These are phyloP conservation scores for Patella ulyssiponensis DNA, from an alignment of 2,888 invertebrate genomes.

Conservation along the genomic window DNA sequence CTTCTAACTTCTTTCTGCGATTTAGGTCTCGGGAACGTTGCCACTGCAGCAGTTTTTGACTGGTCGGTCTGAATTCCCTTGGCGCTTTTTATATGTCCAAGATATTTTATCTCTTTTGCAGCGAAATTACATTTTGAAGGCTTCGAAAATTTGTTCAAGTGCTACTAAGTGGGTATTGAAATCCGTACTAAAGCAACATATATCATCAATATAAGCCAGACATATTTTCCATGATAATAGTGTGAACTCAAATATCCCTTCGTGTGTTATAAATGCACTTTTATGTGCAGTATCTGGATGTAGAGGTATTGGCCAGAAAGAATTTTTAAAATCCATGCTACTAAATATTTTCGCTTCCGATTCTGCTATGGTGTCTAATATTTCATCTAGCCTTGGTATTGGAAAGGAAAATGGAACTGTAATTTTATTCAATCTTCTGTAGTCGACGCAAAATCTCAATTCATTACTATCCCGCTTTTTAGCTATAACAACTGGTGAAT, in stretches of 20 bases:
- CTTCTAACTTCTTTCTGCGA: constrained; percentile 29
- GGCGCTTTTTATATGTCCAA: too few species aligned
- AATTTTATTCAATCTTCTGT: constrained; percentile 33
- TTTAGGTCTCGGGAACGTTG: constrained; percentile 29
- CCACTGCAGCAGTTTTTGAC: constrained; percentile 28
- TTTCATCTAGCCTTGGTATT: constrained; percentile 36
- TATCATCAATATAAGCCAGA: constrained; percentile 46
- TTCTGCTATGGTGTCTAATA: constrained; percentile 35
- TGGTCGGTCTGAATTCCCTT: constrained; percentile 37
- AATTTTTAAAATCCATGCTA: constrained; percentile 32
- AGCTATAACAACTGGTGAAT: constrained; percentile 38
- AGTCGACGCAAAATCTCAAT: constrained; percentile 42
- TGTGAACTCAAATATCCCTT: constrained; percentile 38
- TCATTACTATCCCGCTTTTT: constrained; percentile 34
- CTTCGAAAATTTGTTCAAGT: constrained; percentile 38
- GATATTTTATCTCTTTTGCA: constrained; percentile 29
- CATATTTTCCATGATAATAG: constrained; percentile 40
- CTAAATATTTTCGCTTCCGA: constrained; percentile 29
- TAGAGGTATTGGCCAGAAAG: constrained; percentile 36
- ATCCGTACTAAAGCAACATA: constrained; percentile 33
- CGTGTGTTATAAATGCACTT: constrained; percentile 39
- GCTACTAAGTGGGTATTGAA: constrained; percentile 38
- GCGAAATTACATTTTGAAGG: constrained; percentile 43
- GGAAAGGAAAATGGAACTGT: constrained; percentile 36
- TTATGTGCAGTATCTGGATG: constrained; percentile 30